Percentiles rank a stretch among this genome's conserved stretches.
phyloP scores from a whole-genome alignment of 2,888 invertebrate species.

The Lottia scabra region DNA sequence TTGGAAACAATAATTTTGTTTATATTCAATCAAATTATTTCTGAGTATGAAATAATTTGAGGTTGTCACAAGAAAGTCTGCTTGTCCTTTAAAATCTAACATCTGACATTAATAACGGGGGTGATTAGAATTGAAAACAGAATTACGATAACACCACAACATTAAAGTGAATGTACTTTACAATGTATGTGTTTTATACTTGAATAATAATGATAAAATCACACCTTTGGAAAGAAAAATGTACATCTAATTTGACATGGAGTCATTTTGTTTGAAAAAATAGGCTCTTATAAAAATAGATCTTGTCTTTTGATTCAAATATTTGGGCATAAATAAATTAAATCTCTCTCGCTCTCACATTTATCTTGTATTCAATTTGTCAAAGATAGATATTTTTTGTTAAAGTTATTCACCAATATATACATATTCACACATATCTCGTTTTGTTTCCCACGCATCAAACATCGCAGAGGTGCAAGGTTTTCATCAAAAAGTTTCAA shows the following conservation, averaged over 20 bases:
- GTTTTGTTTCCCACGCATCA: conserved; percentile 9
- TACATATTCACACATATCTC: conserved; percentile 18
- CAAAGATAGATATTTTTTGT: conserved; percentile 8
- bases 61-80: no score
- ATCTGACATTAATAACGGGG: not conserved
- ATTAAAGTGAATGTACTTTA: not conserved
- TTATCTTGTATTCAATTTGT: conserved; percentile 10
- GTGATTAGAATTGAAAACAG: not conserved
- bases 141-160: not conserved
- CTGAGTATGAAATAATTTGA: no score
- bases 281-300: conserved; percentile 25
- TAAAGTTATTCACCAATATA: conserved; percentile 5
- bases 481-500: not conserved
- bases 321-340: conserved; percentile 15
- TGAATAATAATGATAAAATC: not conserved
- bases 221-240: conserved; percentile 1
- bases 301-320: conserved; percentile 19
- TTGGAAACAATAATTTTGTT: no score
- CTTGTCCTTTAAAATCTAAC: no score
- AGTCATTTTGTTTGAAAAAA: conserved; percentile 21
- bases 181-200: not conserved
- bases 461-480: conserved; percentile 5
- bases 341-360: not conserved
- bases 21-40: no score
- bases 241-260: not conserved